Conservation (phyloP, 2,113 vertebrate genomes). For the Pterocles orientalis region DNA sequence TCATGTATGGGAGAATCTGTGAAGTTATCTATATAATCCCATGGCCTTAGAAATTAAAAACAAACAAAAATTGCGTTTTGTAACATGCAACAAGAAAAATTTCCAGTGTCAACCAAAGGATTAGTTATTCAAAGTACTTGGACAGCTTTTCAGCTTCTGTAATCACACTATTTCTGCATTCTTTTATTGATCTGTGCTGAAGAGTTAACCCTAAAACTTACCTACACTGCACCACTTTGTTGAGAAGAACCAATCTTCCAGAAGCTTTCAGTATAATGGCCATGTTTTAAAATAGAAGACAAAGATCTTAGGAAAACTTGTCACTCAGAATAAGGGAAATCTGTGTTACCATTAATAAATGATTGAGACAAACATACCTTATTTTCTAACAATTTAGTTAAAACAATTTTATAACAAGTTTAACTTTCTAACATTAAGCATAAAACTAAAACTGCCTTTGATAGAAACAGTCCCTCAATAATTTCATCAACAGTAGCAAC, state of each 20-base stretch:
- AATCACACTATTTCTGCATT: not conserved
- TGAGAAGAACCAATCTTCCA: not conserved
- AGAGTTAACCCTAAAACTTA: not conserved
- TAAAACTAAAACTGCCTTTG: not conserved
- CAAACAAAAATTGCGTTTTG: not conserved
- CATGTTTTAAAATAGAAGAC: not conserved
- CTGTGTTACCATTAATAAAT: not conserved
- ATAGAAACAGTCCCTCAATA: not conserved
- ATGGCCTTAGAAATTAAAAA: not conserved
- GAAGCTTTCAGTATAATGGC: not conserved
- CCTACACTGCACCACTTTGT: not conserved
- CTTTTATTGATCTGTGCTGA: not conserved
- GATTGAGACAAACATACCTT: accelerated
- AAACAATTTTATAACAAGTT: not conserved
- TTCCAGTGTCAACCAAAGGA: not conserved
- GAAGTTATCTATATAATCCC: not conserved
- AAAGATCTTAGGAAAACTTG: not conserved
- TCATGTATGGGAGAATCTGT: not conserved
- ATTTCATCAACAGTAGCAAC: not conserved
- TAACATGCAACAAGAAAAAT: not conserved
- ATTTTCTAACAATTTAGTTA: not conserved
- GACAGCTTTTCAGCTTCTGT: not conserved
- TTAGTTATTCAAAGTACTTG: not conserved
- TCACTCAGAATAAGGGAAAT: not conserved
- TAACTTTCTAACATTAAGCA: not conserved